Percentiles rank a stretch among this genome's conserved stretches.
Conservation (phyloP, 2,113 vertebrate genomes). For the Todiramphus saurophagus region DNA sequence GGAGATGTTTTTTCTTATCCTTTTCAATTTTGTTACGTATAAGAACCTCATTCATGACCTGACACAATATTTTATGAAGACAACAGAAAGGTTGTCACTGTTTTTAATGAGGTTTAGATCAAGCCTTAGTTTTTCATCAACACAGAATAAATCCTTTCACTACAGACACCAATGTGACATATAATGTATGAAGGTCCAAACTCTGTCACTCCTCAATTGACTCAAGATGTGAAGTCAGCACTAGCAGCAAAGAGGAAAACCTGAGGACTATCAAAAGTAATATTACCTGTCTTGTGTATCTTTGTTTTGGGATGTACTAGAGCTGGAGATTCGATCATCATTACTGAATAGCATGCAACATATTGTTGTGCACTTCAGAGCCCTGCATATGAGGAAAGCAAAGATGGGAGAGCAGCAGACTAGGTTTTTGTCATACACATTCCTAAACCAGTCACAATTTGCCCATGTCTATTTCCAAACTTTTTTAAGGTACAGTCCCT, state of each 20-base stretch:
- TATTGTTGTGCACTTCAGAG: not conserved
- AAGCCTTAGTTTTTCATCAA: not conserved
- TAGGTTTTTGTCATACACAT: not conserved
- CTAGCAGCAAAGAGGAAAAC: not conserved
- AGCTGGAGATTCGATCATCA: not conserved
- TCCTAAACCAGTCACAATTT: not conserved
- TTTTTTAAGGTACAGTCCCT: not conserved
- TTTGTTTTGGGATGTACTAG: not conserved
- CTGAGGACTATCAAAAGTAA: not conserved
- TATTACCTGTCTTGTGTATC: not conserved
- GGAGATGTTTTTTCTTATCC: not conserved
- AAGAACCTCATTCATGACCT: not conserved
- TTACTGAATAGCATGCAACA: not conserved
- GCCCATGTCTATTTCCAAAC: not conserved
- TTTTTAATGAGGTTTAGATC: constrained; percentile 49
- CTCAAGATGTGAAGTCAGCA: not conserved
- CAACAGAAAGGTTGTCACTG: not conserved
- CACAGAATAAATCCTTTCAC: not conserved
- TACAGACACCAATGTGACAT: not conserved
- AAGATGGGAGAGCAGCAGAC: not conserved
- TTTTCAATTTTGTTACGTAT: constrained; percentile 4
- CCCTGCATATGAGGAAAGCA: not conserved
- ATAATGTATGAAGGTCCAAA: not conserved
- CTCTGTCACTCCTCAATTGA: not conserved
- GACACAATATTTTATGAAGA: constrained; percentile 16